Conservation (phyloP, 1,140 invertebrate species). For the Odontomachus brunneus region DNA sequence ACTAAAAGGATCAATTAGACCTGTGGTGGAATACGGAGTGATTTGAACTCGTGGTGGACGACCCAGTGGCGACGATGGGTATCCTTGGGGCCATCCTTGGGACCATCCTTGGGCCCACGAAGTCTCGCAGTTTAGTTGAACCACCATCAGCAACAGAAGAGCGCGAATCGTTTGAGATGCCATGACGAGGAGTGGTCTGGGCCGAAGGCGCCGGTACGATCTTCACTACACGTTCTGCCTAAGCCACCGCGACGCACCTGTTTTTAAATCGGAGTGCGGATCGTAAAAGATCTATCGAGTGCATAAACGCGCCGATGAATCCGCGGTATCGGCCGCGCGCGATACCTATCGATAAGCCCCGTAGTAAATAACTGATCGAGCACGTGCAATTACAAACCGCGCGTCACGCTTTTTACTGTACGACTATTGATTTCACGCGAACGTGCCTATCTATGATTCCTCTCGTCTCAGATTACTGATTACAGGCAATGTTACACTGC, state of each 20-base stretch:
- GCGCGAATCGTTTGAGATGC: background rate
- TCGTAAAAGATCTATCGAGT: constrained; percentile 7
- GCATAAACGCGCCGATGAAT: background rate
- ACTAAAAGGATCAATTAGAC: too few relatives aligned
- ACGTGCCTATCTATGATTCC: background rate
- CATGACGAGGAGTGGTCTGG: constrained; percentile 4
- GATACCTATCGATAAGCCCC: background rate
- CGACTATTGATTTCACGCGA: constrained; percentile 26
- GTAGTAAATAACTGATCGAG: background rate
- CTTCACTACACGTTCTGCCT: background rate
- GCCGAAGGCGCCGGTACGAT: too few relatives aligned
- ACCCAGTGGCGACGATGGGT: too few relatives aligned
- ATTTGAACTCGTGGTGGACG: too few relatives aligned
- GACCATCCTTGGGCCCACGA: background rate
- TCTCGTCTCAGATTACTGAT: too few relatives aligned
- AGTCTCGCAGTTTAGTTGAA: background rate
- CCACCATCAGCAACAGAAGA: constrained; percentile 1
- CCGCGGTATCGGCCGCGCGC: background rate
- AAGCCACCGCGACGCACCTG: background rate
- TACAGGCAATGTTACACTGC: too few relatives aligned
- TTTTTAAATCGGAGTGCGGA: constrained; percentile 14
- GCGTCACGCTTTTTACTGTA: background rate
- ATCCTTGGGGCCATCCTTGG: too few relatives aligned
- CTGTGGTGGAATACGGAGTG: too few relatives aligned
- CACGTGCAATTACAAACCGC: background rate